Conservation (phyloP, 2,797 vertebrate species). For the Apodemus agrarius region DNA sequence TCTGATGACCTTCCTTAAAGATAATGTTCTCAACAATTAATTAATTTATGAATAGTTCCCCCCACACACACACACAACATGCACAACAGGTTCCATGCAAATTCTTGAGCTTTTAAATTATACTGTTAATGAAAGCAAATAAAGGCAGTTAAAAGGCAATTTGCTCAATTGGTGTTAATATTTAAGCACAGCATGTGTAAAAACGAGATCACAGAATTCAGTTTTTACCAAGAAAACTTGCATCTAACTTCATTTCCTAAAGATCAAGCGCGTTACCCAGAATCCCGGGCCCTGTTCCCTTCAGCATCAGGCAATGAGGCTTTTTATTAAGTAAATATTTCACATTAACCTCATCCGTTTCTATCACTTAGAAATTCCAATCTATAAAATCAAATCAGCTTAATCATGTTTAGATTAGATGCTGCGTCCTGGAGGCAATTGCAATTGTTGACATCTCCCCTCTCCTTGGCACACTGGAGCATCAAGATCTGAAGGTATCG, state of each 20-base stretch:
- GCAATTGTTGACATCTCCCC: slow-evolving; percentile 34
- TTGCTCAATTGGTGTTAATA: slow-evolving; percentile 93
- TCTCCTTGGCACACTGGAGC: slow-evolving; percentile 26
- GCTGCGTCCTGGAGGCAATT: slow-evolving; percentile 74
- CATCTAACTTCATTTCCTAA: slow-evolving; percentile 67
- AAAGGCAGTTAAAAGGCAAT: slow-evolving; percentile 93
- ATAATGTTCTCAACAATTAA: slow-evolving; percentile 77
- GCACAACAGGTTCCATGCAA: slow-evolving; percentile 91
- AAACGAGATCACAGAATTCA: slow-evolving; percentile 84
- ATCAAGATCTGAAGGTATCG: background rate
- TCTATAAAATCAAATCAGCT: slow-evolving; percentile 82
- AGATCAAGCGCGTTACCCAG: slow-evolving; percentile 59
- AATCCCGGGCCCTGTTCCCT: slow-evolving; percentile 4
- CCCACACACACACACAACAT: slow-evolving; percentile 7
- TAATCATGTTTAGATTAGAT: slow-evolving; percentile 78
- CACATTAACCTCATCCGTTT: slow-evolving; percentile 72
- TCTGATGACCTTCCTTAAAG: slow-evolving; percentile 75
- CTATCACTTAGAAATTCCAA: slow-evolving; percentile 75
- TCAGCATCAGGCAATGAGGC: slow-evolving; percentile 65
- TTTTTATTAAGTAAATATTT: slow-evolving; percentile 75
- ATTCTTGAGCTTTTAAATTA: slow-evolving; percentile 92
- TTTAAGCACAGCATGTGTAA: slow-evolving; percentile 91
- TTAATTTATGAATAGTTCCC: slow-evolving; percentile 78
- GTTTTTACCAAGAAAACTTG: slow-evolving; percentile 84
- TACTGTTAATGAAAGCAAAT: slow-evolving; percentile 92